Percentiles rank a stretch among this genome's conserved stretches.
Conservation (phyloP, 2,888 invertebrate genomes). For the Hemistola chrysoprasaria region DNA sequence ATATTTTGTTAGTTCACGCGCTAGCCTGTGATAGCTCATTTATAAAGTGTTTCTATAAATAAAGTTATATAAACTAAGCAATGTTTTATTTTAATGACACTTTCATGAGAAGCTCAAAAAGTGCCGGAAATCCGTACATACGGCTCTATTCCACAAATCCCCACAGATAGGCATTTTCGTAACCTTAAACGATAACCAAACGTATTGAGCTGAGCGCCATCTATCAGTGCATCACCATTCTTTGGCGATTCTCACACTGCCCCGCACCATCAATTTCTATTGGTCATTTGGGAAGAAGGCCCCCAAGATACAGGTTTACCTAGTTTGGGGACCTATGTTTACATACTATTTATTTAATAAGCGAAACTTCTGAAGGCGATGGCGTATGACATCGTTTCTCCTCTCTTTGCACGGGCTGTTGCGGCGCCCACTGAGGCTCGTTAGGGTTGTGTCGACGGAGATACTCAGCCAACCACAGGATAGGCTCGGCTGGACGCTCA, state of each 20-base stretch:
- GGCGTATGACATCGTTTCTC: slow-evolving; percentile 62
- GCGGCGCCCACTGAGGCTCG: slow-evolving; percentile 78
- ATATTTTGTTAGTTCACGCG: slow-evolving; percentile 41
- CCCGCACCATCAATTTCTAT: no score
- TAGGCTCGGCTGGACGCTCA: slow-evolving; percentile 88
- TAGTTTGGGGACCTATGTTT: no score
- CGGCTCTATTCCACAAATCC: no score
- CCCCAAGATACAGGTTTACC: no score
- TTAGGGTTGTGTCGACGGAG: slow-evolving; percentile 89
- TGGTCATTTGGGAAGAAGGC: no score
- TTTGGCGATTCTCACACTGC: no score
- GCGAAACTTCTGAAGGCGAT: slow-evolving; percentile 50
- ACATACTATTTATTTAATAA: slow-evolving; percentile 21
- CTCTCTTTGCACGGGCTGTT: slow-evolving; percentile 42
- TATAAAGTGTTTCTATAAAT: slow-evolving; percentile 67
- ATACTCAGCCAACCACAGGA: slow-evolving; percentile 90
- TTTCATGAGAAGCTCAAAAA: no score
- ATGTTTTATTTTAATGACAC: neutral
- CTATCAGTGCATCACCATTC: no score
- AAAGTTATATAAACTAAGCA: slow-evolving; percentile 47
- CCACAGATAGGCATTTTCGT: no score
- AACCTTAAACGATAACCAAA: no score
- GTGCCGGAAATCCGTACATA: no score
- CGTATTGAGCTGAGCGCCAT: no score
- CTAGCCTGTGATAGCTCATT: slow-evolving; percentile 75